Conservation (phyloP, 2,888 invertebrate species). For the Pterostichus madidus region DNA sequence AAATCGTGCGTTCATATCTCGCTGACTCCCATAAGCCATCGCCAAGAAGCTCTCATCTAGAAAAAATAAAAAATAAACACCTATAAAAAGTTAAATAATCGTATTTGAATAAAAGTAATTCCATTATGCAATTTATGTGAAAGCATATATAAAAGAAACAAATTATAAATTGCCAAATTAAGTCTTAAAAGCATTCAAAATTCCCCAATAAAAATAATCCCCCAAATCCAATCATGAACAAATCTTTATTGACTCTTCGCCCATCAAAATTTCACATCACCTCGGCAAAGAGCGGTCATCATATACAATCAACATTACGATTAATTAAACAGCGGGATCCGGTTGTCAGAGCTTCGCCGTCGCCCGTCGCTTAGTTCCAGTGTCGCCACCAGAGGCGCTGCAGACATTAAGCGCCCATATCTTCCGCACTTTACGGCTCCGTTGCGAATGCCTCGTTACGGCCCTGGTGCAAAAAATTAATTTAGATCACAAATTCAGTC, state of each 20-base stretch:
- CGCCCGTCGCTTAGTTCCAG: conserved; percentile 34
- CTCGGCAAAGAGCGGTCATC: conserved; percentile 5
- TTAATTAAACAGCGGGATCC: conserved; percentile 21
- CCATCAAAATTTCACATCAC: conserved; percentile 21
- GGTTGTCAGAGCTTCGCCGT: conserved; percentile 3
- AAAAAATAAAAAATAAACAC: too few relatives aligned
- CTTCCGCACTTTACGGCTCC: conserved; percentile 56
- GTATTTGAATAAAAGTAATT: too few relatives aligned
- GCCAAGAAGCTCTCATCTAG: too few relatives aligned
- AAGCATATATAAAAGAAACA: too few relatives aligned
- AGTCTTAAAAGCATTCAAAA: too few relatives aligned
- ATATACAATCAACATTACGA: conserved; percentile 45
- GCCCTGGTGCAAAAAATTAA: conserved; percentile 58
- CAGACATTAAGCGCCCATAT: conserved; percentile 48
- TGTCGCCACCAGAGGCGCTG: conserved; percentile 62
- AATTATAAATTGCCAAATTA: too few relatives aligned
- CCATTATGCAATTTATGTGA: too few relatives aligned
- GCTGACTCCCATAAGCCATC: too few relatives aligned
- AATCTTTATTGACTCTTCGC: neutral
- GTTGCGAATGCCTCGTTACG: conserved; percentile 33
- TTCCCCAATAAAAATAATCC: too few relatives aligned
- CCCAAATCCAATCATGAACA: too few relatives aligned
- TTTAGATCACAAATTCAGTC: conserved; percentile 59
- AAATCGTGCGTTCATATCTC: too few relatives aligned
- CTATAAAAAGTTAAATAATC: too few relatives aligned